Evolutionary conservation across 2,797 vertebrate species (phyloP).

Genomic region (Lagocephalus sceleratus): DNA sequence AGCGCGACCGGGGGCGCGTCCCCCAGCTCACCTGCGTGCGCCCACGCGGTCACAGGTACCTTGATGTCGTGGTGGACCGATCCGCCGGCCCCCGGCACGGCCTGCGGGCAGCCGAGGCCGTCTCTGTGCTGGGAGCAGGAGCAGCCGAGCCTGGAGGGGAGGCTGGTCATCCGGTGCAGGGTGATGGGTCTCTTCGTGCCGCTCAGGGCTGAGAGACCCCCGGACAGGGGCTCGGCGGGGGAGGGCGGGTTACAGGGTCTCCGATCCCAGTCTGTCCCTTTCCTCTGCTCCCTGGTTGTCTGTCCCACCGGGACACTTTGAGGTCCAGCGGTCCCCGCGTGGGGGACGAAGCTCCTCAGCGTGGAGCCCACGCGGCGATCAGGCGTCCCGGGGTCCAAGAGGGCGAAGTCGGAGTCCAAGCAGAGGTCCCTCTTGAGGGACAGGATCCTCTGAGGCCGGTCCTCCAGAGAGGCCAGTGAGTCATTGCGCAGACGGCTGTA

Average conservation of each 20-base stretch:
- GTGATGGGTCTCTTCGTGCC: constrained; percentile 58
- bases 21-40: neutral
- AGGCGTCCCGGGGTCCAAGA: constrained; percentile 49
- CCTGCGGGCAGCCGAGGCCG: constrained; percentile 51
- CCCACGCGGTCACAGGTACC: constrained; percentile 39
- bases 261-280: constrained; percentile 54
- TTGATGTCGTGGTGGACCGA: constrained; percentile 62
- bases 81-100: constrained; percentile 47
- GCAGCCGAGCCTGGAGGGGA: constrained; percentile 38
- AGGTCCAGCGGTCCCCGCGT: constrained; percentile 83
- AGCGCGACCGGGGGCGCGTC: no score
- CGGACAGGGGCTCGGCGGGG: constrained; percentile 25
- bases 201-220: constrained; percentile 26
- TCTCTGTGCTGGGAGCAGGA: constrained; percentile 44
- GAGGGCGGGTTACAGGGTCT: constrained; percentile 35
- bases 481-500: constrained; percentile 91
- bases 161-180: constrained; percentile 53
- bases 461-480: constrained; percentile 82
- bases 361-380: constrained; percentile 72
- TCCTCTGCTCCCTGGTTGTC: constrained; percentile 61
- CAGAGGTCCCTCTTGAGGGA: constrained; percentile 58
- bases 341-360: constrained; percentile 83
- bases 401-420: constrained; percentile 59
- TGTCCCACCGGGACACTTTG: constrained; percentile 79
- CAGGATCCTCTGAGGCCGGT: constrained; percentile 65